Base-by-base conservation (phyloP, 2,797 vertebrate genomes). In the Chrysocyon brachyurus region DNA sequence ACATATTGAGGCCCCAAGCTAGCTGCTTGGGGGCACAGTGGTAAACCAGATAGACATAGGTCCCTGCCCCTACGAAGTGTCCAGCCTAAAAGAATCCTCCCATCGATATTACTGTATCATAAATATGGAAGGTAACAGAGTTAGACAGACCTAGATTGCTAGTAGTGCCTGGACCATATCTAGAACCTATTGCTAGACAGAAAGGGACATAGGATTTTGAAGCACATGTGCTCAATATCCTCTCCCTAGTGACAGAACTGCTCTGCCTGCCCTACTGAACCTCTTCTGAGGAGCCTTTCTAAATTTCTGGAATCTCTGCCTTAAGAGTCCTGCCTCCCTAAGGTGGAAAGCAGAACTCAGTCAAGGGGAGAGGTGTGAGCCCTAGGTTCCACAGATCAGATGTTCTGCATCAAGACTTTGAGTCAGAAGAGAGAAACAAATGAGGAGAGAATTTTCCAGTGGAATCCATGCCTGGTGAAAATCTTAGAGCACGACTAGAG, bases 201-300 rank as follows among this genome's bases (percentile, higher is more conserved):
- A 6, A 96, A 94, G 64, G 36, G 63, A 54, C 12, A 17, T 56
- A 33, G 24, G 31, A 31, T 52, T 90, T 81, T 87, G 87, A 93
- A 75, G 33, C 31, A 83, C 11, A 57, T 36, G 3, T 49, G 33
- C 17, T 95, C 64, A 92, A 17, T 52, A 61, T 56, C 54, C n/a
- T 85, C 46, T 90, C 49, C 21, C 83, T 59, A 57, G 85, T 49
- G 40, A 72, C 19, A 81, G 56, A 75, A 12, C 4, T 9, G 28
- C 14, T 31, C 63, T 15, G 40, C 24, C 66, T 78, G 33, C 33
- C 36, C 12, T 94, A n/a, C 12, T n/a, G 33, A 72, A 46, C 10
- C 49, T 82, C 66, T 93, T 92, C 75, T 90, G 77, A 90, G 86
- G 24, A 85, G 46, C 46, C n/a, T 59, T 85, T 95, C 19, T 88